Base-by-base conservation (phyloP, 37 sponge, comb jelly and placozoan species). In the Beroe forskalii region DNA sequence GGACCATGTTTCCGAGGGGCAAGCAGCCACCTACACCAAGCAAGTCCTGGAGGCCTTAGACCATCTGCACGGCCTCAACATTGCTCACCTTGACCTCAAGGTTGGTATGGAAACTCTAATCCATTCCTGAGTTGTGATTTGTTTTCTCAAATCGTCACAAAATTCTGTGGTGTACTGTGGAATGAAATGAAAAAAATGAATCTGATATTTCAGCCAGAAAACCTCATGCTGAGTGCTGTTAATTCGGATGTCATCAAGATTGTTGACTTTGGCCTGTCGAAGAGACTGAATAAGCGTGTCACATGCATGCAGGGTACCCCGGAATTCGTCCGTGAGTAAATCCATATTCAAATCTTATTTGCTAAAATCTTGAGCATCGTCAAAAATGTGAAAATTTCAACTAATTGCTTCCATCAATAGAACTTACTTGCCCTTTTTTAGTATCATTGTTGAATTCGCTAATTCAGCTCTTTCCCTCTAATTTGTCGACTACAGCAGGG, bases 301-400 rank as follows among this genome's bases (percentile, higher is more conserved):
- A 37, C 42, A 4, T 80, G 86, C 55, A 80, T 80, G 86, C 86
- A 80, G 86, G 86, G 86, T 17, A 80, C 86, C 4, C 86, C 86
- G 20, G 86, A 80, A 30, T 80, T 80, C 25, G 86, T 80, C 60
- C 86, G 86, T 80, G 31, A 80, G 86, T 80, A 6, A 30, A 41
- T 4, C n/a, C n/a, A n/a, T n/a, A n/a, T n/a, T 55, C 14, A 55
- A 55, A 9, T 55, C 17, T 9, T 17, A 55, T 55, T 55, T 55
- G 60, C 17, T 55, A 19, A 19, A 17, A 55, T 17, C 60, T 9
- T 19, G 60, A 19, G 9, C 9, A 9, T 17, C 60, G 9, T 55
- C 60, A 55, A 55, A 17, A 55, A 55, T 55, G 60, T n/a, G n/a
- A 25, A n/a, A 24, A 8, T 6, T 8, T 25, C 8, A 8, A 25